These are phyloP conservation scores for Elephantulus edwardii DNA, from an alignment of 2,113 vertebrate genomes.

Conservation along the genomic window DNA sequence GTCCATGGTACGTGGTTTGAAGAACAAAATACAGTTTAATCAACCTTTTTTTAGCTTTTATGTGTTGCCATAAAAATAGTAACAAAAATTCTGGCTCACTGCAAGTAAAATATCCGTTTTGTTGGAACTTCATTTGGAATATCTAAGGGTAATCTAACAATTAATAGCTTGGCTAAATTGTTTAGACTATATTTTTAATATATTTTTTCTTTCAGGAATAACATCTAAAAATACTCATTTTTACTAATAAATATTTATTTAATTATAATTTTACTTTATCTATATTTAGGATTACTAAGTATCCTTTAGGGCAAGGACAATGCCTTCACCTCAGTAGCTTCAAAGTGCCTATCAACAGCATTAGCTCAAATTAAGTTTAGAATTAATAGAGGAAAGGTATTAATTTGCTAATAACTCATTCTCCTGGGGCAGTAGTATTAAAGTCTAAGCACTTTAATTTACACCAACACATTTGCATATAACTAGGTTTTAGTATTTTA, in stretches of 20 bases:
- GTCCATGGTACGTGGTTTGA: neutral
- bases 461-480: neutral
- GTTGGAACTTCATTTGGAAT: neutral
- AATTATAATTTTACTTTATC: neutral
- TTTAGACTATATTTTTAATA: neutral
- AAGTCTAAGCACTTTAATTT: neutral
- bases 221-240: neutral
- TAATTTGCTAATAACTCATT: slow-evolving; percentile 9
- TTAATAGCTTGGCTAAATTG: neutral
- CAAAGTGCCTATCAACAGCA: neutral
- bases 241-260: neutral
- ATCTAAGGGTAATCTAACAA: neutral
- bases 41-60: neutral
- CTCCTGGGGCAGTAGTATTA: neutral
- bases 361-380: neutral
- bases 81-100: neutral
- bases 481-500: neutral
- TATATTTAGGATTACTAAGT: neutral
- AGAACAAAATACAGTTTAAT: neutral
- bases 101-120: neutral
- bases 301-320: neutral
- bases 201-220: neutral
- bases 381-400: neutral
- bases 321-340: neutral
- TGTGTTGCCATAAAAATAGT: too few relatives aligned